Conservation (phyloP, 1,140 invertebrate species). For the Papilio helenus region DNA sequence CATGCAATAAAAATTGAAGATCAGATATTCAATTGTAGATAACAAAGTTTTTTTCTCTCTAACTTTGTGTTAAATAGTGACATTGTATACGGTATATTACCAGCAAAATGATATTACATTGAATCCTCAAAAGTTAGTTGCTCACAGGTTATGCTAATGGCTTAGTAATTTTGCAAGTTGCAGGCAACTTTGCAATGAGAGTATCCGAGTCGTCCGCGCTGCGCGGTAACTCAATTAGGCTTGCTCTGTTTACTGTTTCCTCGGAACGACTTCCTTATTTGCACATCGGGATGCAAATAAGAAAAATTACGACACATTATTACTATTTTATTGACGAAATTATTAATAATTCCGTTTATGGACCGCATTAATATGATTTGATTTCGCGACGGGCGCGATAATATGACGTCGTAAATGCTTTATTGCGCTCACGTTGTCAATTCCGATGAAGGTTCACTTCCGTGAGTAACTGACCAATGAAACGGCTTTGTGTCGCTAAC, state of each 20-base stretch:
- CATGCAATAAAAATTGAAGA: too few species aligned
- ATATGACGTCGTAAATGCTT: conserved; percentile 66
- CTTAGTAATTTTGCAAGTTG: conserved; percentile 45
- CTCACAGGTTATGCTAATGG: conserved; percentile 42
- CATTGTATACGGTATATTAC: conserved; percentile 1
- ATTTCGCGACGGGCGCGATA: conserved; percentile 53
- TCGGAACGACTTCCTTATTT: conserved; percentile 40
- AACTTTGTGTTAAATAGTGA: not conserved
- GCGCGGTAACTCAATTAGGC: conserved; percentile 51
- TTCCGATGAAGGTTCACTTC: conserved; percentile 66
- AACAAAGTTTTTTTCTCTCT: not conserved
- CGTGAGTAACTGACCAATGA: conserved; percentile 72
- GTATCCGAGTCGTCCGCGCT: conserved; percentile 46
- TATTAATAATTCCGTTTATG: conserved; percentile 57
- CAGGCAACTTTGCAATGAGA: conserved; percentile 48
- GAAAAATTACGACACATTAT: conserved; percentile 38
- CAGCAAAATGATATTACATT: conserved; percentile 25
- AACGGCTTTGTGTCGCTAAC: conserved; percentile 59
- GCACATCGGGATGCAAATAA: conserved; percentile 31
- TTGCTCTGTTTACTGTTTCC: conserved; percentile 43
- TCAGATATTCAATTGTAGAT: not conserved
- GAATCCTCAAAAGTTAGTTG: conserved; percentile 34
- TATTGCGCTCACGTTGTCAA: conserved; percentile 71
- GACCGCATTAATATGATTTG: conserved; percentile 51
- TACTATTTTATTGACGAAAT: conserved; percentile 41